A percentile compares a stretch with the other conserved stretches of the same genome.
phyloP scores from a whole-genome alignment of 1,140 invertebrate genomes.

The Aphis craccivora region DNA sequence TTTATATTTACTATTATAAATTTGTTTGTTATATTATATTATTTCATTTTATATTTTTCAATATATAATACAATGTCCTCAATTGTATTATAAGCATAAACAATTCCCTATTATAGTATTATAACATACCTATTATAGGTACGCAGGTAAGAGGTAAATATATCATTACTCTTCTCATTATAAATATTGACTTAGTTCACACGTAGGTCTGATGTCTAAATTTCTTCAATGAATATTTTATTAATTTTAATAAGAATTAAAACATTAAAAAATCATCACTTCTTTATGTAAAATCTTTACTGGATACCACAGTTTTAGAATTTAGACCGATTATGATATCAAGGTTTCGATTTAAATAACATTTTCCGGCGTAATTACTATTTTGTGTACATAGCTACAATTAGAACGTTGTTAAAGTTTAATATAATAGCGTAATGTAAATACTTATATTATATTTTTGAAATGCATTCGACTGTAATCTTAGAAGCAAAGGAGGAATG shows the following conservation, averaged over 20 bases:
- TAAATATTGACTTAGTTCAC: background rate
- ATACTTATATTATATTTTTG: background rate
- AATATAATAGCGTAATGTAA: background rate
- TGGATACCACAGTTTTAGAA: background rate
- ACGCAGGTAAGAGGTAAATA: background rate
- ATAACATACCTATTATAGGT: background rate
- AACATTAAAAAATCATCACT: background rate
- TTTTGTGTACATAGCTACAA: background rate
- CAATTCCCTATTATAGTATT: background rate
- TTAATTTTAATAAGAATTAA: constrained; percentile 14
- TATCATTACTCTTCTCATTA: background rate
- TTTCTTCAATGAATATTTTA: background rate
- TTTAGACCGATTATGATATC: background rate
- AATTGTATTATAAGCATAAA: background rate
- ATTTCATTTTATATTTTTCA: background rate
- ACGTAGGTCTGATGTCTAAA: background rate
- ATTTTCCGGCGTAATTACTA: background rate
- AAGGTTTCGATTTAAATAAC: background rate
- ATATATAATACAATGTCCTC: background rate
- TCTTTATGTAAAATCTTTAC: background rate
- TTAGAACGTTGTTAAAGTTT: background rate
- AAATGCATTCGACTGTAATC: background rate
- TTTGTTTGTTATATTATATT: background rate
- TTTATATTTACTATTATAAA: background rate
- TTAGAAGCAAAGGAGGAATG: background rate